Percentiles rank a stretch among this genome's conserved stretches.
Evolutionary conservation across 2,797 vertebrate species (phyloP).

Genomic region (Leptatherina wallacei): DNA sequence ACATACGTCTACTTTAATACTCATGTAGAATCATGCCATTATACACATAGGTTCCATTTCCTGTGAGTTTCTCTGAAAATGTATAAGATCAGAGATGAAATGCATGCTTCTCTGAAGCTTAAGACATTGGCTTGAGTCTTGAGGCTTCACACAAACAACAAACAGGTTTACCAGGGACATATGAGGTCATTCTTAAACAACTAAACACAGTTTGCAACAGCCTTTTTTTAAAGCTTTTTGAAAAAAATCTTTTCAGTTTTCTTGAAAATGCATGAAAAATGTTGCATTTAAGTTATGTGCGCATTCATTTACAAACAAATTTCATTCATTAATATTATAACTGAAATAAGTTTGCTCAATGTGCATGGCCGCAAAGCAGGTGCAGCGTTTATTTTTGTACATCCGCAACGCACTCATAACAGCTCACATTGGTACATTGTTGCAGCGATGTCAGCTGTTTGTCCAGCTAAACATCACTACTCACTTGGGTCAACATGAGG

Average conservation of each 20-base stretch:
- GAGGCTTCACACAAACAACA: background rate
- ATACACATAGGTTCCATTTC: constrained; percentile 1
- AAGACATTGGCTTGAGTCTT: background rate
- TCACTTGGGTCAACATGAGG: constrained; percentile 54
- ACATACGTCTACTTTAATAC: background rate
- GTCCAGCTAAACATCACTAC: constrained; percentile 39
- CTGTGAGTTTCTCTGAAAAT: constrained; percentile 1
- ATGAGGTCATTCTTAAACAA: constrained; percentile 20
- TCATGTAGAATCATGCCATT: background rate
- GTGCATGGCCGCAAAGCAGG: constrained; percentile 24
- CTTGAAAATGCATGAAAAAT: constrained; percentile 5
- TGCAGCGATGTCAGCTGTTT: constrained; percentile 61
- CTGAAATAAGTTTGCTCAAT: background rate
- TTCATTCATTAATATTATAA: background rate
- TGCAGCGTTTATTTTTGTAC: constrained; percentile 37
- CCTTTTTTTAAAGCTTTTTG: background rate
- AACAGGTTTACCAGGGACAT: constrained; percentile 6
- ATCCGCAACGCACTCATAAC: constrained; percentile 20
- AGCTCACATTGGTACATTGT: constrained; percentile 36
- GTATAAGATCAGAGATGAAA: background rate
- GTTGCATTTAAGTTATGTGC: background rate
- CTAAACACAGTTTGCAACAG: background rate
- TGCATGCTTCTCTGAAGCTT: background rate
- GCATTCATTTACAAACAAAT: constrained; percentile 9
- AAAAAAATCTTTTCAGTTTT: background rate